phyloP scores from a whole-genome alignment of 2,113 vertebrate genomes.

The Acrocephalus kingi region DNA sequence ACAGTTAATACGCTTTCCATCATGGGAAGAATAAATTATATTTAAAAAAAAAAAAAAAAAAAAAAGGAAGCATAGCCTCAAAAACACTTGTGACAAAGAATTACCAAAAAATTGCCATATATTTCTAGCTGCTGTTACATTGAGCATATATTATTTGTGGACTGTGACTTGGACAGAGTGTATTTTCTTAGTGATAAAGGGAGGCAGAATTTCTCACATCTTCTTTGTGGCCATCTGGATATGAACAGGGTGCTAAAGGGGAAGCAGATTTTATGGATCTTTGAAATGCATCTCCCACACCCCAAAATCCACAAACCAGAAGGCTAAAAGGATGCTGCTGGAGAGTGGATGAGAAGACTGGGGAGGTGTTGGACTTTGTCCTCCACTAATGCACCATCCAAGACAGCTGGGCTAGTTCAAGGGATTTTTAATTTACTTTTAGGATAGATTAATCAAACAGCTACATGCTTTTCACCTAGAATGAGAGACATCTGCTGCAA shows the following conservation, averaged over 20 bases:
- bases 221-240: background rate
- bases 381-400: background rate
- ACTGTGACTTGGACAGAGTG: background rate
- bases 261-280: background rate
- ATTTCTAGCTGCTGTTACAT: background rate
- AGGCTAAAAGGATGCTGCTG: background rate
- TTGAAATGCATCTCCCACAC: background rate
- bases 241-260: background rate
- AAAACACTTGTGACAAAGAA: background rate
- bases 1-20: background rate
- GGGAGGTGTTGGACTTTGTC: background rate
- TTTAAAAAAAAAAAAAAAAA: background rate
- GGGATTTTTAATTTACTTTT: background rate
- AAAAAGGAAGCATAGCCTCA: background rate
- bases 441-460: background rate
- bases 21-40: background rate
- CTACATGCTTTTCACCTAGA: background rate
- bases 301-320: background rate
- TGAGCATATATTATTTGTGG: background rate
- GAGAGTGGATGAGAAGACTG: background rate
- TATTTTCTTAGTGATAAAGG: background rate
- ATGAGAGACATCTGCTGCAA: background rate
- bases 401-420: background rate
- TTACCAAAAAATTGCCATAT: background rate
- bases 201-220: background rate